Base-by-base conservation (phyloP, 2,797 vertebrate species). In the Fratercula arctica region DNA sequence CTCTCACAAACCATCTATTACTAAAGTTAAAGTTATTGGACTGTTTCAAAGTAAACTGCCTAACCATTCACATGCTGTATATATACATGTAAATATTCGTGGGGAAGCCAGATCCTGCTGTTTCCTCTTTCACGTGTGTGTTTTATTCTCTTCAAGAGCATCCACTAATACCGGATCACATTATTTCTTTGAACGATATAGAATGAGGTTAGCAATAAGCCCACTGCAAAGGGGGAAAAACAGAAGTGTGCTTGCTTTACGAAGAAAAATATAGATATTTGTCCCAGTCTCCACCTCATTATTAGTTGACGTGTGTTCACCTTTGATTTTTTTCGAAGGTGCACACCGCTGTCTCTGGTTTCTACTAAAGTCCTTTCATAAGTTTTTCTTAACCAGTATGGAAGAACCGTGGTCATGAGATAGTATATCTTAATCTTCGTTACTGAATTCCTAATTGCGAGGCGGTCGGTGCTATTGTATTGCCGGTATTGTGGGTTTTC, bases 361-460 rank as follows among this genome's bases (percentile, higher is more conserved):
- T 86, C 68, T 46, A 0, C 5, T 51, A 0, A 56, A 68, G 11
- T 50, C 15, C 11, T 84, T 48, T 33, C 1, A 0, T 25, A 31
- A 17, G 7, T 35, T 76, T 68, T 70, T 29, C 48, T 39, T 53
- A 80, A 51, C 25, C 45, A 41, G 11, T 4, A 13, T 77, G 59
- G 35, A 56, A 37, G 41, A 81, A 39, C 26, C 31, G 45, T 57
- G 56, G 31, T 31, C 1, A 2, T 33, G n/a, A 35, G 54, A 10
- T 24, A 3, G 10, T 21, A 0, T 2, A 11, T 41, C 28, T 11
- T 48, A 24, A 45, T 14, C 21, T 77, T 28, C 3, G 0, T 66
- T 41, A 6, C 41, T 29, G 66, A 63, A 28, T 59, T 46, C 74
- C 39, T 59, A 3, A 8, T 33, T 59, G 33, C 11, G 20, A 50